Evolutionary conservation across 2,888 invertebrate species (phyloP), one percentile per base, ranked within the genome.

Genomic region (Marronus borbonicus): DNA sequence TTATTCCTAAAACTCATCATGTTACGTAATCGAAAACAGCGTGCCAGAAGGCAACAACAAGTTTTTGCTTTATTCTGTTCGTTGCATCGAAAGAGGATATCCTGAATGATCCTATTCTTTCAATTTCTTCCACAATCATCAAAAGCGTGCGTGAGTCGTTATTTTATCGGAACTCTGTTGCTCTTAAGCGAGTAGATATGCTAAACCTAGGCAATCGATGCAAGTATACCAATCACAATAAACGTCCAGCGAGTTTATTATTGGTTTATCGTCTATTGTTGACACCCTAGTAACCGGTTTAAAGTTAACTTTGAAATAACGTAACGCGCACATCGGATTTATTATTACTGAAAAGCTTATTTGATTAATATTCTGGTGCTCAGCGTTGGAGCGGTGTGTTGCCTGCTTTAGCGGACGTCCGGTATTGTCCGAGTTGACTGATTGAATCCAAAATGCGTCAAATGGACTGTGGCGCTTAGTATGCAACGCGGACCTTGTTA

Each of bases 321-420:
- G 44, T 8, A 68, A 68, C 68, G 44, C 66, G 10, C 39, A 44
- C 49, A 39, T 66, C 24, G n/a, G 50, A 58, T 76, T 36, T 49
- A 24, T 68, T 49, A 68, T 68, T 28, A 44, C 44, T 44, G 68
- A 76, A 76, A 76, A 76, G 50, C 64, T 66, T 65, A 55, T 60
- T 76, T 68, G 66, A 76, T 68, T 68, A 66, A 68, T 76, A 68
- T 66, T 76, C 68, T 66, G 66, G 52, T 66, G 68, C 58, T 68
- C 14, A 58, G 50, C 64, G 60, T 58, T 76, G 55, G 28, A 62
- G 44, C 65, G 68, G 24, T 28, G 70, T 17, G 44, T 44, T 44
- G 44, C 52, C 52, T 72, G 52, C 64, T 44, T 64, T 77, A 50
- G 79, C 80, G 81, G 81, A 81, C 78, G 79, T 81, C 81, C 81